Percentiles rank a stretch among this genome's conserved stretches.
Conservation (phyloP, 1,140 invertebrate species). For the Rhagoletis zephyria region DNA sequence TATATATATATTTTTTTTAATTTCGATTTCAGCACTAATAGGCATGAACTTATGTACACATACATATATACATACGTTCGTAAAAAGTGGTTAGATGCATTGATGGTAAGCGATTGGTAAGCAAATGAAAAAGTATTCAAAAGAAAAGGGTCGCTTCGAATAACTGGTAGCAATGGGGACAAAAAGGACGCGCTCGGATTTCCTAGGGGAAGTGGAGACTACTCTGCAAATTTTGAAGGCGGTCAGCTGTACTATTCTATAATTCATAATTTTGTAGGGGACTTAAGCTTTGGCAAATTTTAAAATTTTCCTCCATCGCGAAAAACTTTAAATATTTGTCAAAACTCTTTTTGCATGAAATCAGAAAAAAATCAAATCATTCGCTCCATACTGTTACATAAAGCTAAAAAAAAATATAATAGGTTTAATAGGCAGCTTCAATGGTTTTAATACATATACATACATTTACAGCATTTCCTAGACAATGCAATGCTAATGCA, state of each 20-base stretch:
- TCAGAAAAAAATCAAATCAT: conserved; percentile 74
- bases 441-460: not conserved
- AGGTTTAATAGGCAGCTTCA: conserved; percentile 32
- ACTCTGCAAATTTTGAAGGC: conserved; percentile 9
- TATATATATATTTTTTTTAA: not conserved
- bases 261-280: not conserved
- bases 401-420: conserved; percentile 34
- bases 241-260: not conserved
- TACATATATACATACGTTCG: conserved; percentile 1
- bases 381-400: conserved; percentile 55
- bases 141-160: not conserved
- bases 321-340: conserved; percentile 68
- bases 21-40: not conserved
- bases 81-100: not conserved
- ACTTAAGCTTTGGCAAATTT: conserved; percentile 69
- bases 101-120: conserved; percentile 24
- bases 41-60: conserved; percentile 40
- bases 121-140: conserved; percentile 22
- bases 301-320: conserved; percentile 61
- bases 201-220: not conserved
- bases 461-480: not conserved
- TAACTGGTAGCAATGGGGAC: conserved; percentile 1
- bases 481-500: not conserved
- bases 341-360: conserved; percentile 67
- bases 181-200: not conserved